Evolutionary conservation across 1,140 invertebrate genomes (phyloP), one percentile per base, ranked within the genome.

Genomic region (Drosophila simulans): DNA sequence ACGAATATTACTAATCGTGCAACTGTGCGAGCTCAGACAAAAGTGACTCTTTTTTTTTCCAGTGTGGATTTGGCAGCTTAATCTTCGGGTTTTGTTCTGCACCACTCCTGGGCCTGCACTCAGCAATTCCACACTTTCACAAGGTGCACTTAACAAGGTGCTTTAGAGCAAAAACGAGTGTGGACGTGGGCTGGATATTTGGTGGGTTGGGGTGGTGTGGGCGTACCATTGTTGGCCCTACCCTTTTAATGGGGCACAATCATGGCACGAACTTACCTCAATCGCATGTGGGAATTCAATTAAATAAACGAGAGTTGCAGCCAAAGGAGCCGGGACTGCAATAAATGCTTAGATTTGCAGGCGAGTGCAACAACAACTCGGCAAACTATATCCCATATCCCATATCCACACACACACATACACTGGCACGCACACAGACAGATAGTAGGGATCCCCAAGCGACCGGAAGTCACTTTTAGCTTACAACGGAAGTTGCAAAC

Each of bases 401-500:
- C n/a, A 46, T 20, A 20, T 20, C 10, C n/a, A 31, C 22, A 27
- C 31, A 65, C 46, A 64, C n/a, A 27, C 27, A 17, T 1, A 49
- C n/a, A 63, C 37, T 22, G 12, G 58, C 51, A 74, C 35, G 52
- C 37, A 58, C 42, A 73, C 40, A 37, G 48, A 64, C 39, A 39
- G 49, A 73, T 34, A 34, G 37, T 68, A 65, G 73, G 60, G 60
- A 85, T 80, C 56, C 77, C 64, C 59, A 27, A 81, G 82, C 69
- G 78, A 54, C 78, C 79, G 83, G 83, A 86, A 86, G 78, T 82
- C 54, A 75, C 78, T 72, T 75, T 82, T 57, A 68, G 78, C 83
- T 76, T 75, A 76, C 62, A 86, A 81, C 83, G 83, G 83, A 86
- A 86, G 82, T 72, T 82, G 82, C 74, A 82, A 80, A 82, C 78